phyloP scores from a whole-genome alignment of 2,797 vertebrate genomes.

The Margarornis squamiger region DNA sequence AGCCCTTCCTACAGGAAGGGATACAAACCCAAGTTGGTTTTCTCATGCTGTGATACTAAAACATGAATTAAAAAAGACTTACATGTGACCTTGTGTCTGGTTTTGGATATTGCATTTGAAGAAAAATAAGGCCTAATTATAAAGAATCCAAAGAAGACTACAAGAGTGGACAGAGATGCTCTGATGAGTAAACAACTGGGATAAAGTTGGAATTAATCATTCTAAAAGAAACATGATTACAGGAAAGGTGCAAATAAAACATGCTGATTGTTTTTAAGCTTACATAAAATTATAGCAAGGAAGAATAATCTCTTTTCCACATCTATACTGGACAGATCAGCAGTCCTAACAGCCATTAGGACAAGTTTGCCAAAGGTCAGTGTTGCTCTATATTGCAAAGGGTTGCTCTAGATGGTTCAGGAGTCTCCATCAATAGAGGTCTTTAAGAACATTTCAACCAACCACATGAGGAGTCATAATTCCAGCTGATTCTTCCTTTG shows the following conservation, averaged over 20 bases:
- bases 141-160: neutral
- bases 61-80: neutral
- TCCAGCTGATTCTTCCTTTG: neutral
- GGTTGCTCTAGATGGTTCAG: neutral
- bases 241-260: neutral
- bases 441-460: neutral
- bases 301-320: neutral
- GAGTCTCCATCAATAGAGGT: neutral
- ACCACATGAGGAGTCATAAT: neutral
- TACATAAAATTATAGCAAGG: neutral
- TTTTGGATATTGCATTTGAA: neutral
- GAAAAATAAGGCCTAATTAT: neutral
- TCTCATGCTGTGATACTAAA: neutral
- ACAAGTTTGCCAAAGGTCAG: neutral
- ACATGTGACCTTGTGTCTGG: neutral
- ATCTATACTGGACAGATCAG: neutral
- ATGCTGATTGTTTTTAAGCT: neutral
- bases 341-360: neutral
- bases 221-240: neutral
- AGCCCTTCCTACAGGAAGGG: neutral
- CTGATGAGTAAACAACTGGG: neutral
- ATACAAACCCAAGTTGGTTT: fast-evolving
- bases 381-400: neutral
- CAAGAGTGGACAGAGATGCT: neutral
- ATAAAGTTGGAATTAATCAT: neutral